These are phyloP conservation scores for Vicugna pacos DNA, from an alignment of 2,113 vertebrate genomes.

Conservation along the genomic window DNA sequence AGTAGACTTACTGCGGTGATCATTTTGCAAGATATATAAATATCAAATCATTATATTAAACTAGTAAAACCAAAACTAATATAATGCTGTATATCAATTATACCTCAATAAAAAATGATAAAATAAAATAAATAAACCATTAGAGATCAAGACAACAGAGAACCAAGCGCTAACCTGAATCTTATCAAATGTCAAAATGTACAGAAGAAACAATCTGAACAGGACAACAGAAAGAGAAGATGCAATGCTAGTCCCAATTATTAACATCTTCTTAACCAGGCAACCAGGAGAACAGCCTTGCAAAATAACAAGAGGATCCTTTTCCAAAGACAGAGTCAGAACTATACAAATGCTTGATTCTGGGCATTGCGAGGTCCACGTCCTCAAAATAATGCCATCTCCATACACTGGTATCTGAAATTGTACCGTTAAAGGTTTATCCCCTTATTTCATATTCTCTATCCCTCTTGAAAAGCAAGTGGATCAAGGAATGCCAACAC, in stretches of 20 bases:
- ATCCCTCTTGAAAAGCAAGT: slow-evolving; percentile 27
- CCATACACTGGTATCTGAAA: neutral
- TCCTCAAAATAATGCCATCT: neutral
- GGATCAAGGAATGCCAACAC: neutral
- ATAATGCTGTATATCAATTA: neutral
- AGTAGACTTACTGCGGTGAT: neutral
- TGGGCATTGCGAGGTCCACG: neutral
- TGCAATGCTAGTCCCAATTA: neutral
- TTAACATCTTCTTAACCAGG: neutral
- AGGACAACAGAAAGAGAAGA: neutral
- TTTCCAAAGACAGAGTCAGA: neutral
- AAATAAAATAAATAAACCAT: neutral
- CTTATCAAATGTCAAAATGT: neutral
- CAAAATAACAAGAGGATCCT: neutral
- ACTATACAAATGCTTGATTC: neutral
- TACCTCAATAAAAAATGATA: neutral
- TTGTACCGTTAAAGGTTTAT: neutral
- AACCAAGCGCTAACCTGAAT: neutral
- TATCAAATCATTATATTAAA: neutral
- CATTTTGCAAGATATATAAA: neutral
- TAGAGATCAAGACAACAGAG: neutral
- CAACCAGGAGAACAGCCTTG: neutral
- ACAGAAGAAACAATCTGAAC: neutral
- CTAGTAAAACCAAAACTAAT: neutral
- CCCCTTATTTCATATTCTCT: neutral